Conservation (phyloP, 2,113 vertebrate species). For the Spea multiplicata region DNA sequence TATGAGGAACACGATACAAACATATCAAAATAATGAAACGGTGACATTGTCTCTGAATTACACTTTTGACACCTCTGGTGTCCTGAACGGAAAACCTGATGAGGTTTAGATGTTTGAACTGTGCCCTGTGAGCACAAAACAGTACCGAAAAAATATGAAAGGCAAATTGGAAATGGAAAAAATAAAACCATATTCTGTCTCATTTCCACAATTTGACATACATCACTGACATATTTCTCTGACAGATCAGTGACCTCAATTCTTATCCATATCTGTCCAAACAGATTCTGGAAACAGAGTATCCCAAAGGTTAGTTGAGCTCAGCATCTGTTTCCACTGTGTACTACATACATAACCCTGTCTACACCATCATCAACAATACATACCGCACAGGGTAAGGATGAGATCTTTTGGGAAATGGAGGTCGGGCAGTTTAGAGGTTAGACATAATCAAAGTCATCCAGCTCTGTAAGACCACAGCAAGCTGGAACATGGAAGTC, state of each 20-base stretch:
- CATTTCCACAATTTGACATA: conserved; percentile 48
- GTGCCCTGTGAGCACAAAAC: conserved; percentile 22
- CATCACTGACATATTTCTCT: conserved; percentile 54
- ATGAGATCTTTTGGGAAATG: conserved; percentile 22
- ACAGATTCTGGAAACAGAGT: conserved; percentile 64
- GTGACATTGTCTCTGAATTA: conserved; percentile 25
- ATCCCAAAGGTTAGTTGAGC: conserved; percentile 66
- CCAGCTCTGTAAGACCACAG: too few species aligned
- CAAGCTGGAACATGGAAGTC: neutral
- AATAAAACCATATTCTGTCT: conserved; percentile 46
- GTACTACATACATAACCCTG: conserved; percentile 54
- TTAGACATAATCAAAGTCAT: neutral
- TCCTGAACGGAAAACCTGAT: conserved; percentile 41
- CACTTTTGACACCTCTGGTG: conserved; percentile 33
- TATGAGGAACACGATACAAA: conserved; percentile 9
- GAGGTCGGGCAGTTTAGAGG: neutral
- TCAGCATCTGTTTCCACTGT: conserved; percentile 67
- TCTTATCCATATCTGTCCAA: conserved; percentile 68
- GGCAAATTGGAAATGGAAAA: conserved; percentile 45
- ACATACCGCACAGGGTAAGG: conserved; percentile 4
- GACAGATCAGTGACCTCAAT: conserved; percentile 63
- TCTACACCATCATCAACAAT: conserved; percentile 33
- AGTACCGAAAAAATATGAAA: conserved; percentile 30
- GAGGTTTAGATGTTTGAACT: conserved; percentile 44
- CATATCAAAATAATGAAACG: conserved; percentile 43